Conservation (phyloP, 2,888 invertebrate genomes). For the Apodemia mormo region DNA sequence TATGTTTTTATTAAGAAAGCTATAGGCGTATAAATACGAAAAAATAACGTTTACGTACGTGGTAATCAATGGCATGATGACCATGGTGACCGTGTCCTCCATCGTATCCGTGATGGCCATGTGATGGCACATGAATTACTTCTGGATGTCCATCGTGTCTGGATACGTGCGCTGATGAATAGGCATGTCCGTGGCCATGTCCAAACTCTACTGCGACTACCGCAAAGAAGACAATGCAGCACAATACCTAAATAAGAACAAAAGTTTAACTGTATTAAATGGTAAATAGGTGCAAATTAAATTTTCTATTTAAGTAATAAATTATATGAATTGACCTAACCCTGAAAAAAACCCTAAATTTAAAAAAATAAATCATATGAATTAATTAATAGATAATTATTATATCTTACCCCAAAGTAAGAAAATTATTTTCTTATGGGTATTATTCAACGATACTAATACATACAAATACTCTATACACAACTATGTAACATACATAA, state of each 20-base stretch:
- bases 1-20: too few species aligned
- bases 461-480: too few species aligned
- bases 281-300: too few species aligned
- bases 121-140: constrained; percentile 26
- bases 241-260: constrained; percentile 42
- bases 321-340: too few species aligned
- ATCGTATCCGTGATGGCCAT: constrained; percentile 18
- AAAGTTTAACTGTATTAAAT: not conserved
- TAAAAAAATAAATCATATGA: too few species aligned
- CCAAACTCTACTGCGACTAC: constrained; percentile 44
- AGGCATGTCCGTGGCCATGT: constrained; percentile 43
- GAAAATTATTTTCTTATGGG: too few species aligned
- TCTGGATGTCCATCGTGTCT: constrained; percentile 41
- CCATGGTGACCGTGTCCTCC: constrained; percentile 34
- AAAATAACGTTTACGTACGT: constrained; percentile 38
- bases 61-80: constrained; percentile 65
- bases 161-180: constrained; percentile 44
- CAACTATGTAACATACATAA: too few species aligned
- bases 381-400: too few species aligned
- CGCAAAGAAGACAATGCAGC: constrained; percentile 45
- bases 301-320: too few species aligned
- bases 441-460: too few species aligned
- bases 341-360: too few species aligned
- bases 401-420: too few species aligned
- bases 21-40: not conserved